Conservation (phyloP, 2,113 vertebrate species). For the Proterorhinus semilunaris region DNA sequence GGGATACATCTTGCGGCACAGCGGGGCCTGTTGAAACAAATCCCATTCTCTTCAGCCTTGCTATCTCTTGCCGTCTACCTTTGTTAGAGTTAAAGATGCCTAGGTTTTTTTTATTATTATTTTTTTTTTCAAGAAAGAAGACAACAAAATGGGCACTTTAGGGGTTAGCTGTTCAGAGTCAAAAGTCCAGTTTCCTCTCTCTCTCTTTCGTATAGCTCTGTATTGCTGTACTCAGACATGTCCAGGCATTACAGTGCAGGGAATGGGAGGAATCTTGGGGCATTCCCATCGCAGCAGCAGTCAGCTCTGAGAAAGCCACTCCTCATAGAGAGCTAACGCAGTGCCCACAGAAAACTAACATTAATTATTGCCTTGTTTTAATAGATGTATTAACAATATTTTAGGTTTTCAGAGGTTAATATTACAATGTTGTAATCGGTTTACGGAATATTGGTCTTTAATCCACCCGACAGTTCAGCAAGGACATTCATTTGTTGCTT, state of each 20-base stretch:
- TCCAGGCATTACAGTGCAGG: conserved; percentile 67
- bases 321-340: conserved; percentile 36
- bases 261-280: conserved; percentile 74
- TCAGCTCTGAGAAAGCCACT: conserved; percentile 45
- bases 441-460: too few species aligned
- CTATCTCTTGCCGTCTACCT: background rate
- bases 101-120: too few species aligned
- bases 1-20: conserved; percentile 58
- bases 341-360: conserved; percentile 3
- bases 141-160: too few species aligned
- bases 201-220: conserved; percentile 7
- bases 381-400: too few species aligned
- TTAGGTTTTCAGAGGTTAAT: background rate
- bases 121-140: too few species aligned
- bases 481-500: too few species aligned
- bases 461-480: too few species aligned
- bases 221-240: conserved; percentile 59
- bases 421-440: too few species aligned
- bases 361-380: background rate
- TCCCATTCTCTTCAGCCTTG: conserved; percentile 5
- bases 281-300: conserved; percentile 68
- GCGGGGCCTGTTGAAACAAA: conserved; percentile 63
- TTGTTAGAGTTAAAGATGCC: background rate
- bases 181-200: background rate
- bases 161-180: background rate